Evolutionary conservation across 30 jellyfish, hydroid and myxozoan species (phyloP).

Genomic region (Chironex yamaguchii): DNA sequence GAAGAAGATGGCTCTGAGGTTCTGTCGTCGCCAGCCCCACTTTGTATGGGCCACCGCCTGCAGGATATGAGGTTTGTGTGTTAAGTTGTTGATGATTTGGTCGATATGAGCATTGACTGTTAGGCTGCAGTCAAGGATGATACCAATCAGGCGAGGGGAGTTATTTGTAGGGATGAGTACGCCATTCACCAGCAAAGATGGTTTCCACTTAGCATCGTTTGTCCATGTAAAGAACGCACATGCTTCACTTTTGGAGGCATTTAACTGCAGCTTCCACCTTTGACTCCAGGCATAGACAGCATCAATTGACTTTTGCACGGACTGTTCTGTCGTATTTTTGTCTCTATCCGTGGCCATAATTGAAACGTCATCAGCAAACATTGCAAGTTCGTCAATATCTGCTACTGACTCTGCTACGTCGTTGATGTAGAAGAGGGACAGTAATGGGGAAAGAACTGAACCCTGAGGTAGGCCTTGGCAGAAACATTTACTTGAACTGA

Average conservation of each 20-base stretch:
- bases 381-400: no score
- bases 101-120: slow-evolving; percentile 13
- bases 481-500: no score
- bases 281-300: not conserved
- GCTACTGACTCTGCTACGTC: no score
- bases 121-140: not conserved
- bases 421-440: no score
- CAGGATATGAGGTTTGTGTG: not conserved
- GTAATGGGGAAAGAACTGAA: no score
- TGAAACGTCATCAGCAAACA: no score
- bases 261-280: not conserved
- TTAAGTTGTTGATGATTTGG: not conserved
- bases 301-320: not conserved
- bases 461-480: no score
- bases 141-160: not conserved
- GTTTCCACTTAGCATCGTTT: not conserved
- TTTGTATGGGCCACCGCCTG: slow-evolving; percentile 31
- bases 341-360: no score
- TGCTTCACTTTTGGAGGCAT: not conserved
- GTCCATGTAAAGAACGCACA: not conserved
- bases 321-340: no score
- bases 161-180: not conserved
- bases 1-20: not conserved
- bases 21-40: slow-evolving; percentile 40
- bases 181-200: not conserved